Evolutionary conservation across 2,888 invertebrate species (phyloP), one percentile per base, ranked within the genome.

Genomic region (Orthonychiurus folsomi): DNA sequence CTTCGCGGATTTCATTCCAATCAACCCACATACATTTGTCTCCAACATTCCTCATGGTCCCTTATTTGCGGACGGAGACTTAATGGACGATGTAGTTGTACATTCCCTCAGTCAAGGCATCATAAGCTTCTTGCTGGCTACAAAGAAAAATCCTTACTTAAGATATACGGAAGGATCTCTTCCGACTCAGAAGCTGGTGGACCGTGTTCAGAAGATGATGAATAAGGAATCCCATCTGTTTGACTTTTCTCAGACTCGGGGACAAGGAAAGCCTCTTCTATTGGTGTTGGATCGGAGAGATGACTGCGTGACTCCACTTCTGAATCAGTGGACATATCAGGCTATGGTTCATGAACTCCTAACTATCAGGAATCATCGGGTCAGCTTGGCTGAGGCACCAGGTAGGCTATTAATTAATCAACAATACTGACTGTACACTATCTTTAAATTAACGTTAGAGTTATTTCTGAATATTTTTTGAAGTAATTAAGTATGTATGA

Each of bases 261-360:
- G 84, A n/a, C 78, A 82, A 55, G 84, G 87, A 1, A 83, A 86
- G 50, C 89, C 94, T 0, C 79, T 93, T 67, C 78, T 99, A 63
- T 78, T 99, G 37, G 87, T 99, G 66, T 76, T 99, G 48, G 99
- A 99, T 77, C 82, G 99, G 69, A 82, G 91, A 72, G 92, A 92
- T 76, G 99, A 99, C 79, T 90, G 95, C 0, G 88, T 97, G 5
- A 96, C 99, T 0, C 99, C 99, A 0, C 79, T 99, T 61, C 79
- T 99, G 28, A 94, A 91, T 78, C 84, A 94, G 20, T 99, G 99
- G 99, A 99, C 97, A 0, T 99, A 99, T 79, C 97, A 99, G 78
- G 99, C 99, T 1, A 99, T 99, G 99, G 94, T 99, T 12, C 99
- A 99, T 78, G 97, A 99, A 78, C 78, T 99, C 60, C 78, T 99